Evolutionary conservation across 2,113 vertebrate species (phyloP).

Genomic region (Alouatta palliata): DNA sequence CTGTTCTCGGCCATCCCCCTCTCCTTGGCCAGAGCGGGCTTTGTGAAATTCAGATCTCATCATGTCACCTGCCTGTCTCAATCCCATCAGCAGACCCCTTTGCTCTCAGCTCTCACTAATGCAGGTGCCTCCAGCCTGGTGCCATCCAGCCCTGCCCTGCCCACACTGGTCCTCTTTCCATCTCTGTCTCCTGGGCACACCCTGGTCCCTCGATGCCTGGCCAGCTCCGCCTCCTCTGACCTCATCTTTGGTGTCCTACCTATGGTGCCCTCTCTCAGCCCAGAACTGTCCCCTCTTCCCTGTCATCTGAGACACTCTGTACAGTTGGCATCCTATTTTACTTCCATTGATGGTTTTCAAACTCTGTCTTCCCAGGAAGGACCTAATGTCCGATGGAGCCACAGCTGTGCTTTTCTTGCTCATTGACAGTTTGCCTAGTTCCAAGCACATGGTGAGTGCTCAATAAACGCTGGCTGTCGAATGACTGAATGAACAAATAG

Average conservation of each 20-base stretch:
- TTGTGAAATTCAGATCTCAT: not conserved
- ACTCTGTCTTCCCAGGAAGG: not conserved
- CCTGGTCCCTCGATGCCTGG: not conserved
- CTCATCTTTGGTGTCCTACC: not conserved
- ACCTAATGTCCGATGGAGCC: too few relatives aligned
- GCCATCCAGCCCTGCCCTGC: not conserved
- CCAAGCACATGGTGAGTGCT: not conserved
- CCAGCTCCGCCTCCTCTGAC: not conserved
- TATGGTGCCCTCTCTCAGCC: not conserved
- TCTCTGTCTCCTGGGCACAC: not conserved
- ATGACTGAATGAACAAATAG: not conserved
- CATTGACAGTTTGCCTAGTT: not conserved
- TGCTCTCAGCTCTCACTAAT: not conserved
- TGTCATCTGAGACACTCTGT: not conserved
- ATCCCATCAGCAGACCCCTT: not conserved
- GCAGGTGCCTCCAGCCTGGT: not conserved
- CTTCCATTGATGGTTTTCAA: not conserved
- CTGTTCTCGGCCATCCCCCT: too few relatives aligned
- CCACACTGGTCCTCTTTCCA: not conserved
- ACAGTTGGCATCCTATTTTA: too few relatives aligned
- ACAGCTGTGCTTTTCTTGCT: not conserved
- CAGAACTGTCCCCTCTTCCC: not conserved
- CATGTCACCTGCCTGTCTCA: not conserved
- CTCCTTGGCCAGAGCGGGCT: not conserved
- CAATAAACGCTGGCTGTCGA: not conserved